Conservation (phyloP, 2,797 vertebrate genomes). For the Menidia menidia region DNA sequence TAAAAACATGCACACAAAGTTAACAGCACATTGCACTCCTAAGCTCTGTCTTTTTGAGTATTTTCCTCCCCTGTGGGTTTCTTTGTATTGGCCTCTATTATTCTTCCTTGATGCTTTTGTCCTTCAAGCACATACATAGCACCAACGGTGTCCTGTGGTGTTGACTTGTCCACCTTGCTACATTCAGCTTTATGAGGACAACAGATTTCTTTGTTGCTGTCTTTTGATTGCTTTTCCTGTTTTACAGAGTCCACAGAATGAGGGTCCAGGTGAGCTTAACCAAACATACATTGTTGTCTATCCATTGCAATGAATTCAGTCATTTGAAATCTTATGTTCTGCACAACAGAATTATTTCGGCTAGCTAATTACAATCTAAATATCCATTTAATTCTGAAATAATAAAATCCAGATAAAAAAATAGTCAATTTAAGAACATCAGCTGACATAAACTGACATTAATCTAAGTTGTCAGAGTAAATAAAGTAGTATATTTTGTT, state of each 20-base stretch:
- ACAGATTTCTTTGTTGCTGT: background rate
- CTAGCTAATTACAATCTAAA: background rate
- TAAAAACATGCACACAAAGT: constrained; percentile 47
- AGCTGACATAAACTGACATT: background rate
- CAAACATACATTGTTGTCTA: background rate
- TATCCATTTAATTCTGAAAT: background rate
- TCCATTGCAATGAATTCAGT: constrained; percentile 2
- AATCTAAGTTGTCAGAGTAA: background rate
- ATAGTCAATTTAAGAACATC: background rate
- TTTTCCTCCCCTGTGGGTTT: background rate
- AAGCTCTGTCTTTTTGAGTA: background rate
- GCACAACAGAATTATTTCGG: background rate
- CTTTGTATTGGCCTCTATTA: constrained; percentile 2
- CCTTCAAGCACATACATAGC: background rate
- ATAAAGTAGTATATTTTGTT: background rate
- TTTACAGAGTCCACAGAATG: constrained; percentile 56
- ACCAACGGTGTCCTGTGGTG: background rate
- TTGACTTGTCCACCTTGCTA: constrained; percentile 4
- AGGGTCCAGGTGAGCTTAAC: constrained; percentile 68
- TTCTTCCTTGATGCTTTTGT: background rate
- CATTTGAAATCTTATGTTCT: background rate
- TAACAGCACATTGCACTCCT: background rate
- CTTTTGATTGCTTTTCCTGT: background rate
- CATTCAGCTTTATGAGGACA: background rate
- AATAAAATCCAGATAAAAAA: background rate